Conservation (phyloP, 2,797 vertebrate species). For the Perodicticus potto region DNA sequence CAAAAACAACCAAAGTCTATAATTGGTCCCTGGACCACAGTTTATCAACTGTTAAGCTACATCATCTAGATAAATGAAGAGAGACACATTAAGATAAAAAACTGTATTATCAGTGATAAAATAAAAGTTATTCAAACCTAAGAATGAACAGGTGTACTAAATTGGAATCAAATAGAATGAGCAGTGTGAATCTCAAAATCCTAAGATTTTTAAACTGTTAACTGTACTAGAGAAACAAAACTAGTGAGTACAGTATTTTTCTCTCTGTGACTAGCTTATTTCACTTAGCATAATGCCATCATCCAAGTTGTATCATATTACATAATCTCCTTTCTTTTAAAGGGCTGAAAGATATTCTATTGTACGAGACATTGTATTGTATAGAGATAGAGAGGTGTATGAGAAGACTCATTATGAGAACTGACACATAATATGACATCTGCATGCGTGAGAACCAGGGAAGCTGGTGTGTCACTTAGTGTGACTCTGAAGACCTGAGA, state of each 20-base stretch:
- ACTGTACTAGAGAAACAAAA: neutral
- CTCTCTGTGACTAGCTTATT: no score
- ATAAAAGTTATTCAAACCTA: neutral
- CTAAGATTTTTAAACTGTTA: neutral
- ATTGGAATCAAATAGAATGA: neutral
- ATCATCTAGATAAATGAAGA: neutral
- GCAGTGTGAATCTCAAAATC: neutral
- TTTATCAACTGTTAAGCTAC: neutral
- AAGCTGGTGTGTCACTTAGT: neutral
- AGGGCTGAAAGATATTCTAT: no score
- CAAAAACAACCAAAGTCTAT: neutral
- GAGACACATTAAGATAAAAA: neutral
- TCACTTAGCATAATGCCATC: no score
- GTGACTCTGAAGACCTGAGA: neutral
- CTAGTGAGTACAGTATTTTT: neutral
- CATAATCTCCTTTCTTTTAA: no score
- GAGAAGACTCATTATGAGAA: neutral
- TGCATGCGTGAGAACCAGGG: neutral
- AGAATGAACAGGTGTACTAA: neutral
- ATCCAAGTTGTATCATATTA: no score
- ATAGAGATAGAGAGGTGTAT: no score
- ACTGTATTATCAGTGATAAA: neutral
- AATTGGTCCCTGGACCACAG: neutral
- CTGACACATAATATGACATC: neutral
- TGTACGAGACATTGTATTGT: no score